Conservation (phyloP, 1,140 invertebrate species). For the Bombus polaris region DNA sequence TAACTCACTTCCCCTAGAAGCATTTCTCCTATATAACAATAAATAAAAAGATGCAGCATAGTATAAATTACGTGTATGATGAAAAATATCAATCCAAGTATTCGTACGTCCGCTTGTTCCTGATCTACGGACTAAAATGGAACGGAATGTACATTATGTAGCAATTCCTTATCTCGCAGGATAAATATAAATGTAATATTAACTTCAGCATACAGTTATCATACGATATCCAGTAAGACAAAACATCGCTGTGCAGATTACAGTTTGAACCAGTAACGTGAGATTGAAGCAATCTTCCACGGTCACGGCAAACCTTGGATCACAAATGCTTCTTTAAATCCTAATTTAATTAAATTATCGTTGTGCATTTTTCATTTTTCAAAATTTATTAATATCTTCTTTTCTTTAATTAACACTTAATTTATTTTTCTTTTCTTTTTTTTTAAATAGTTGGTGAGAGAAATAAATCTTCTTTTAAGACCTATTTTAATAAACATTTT, state of each 20-base stretch:
- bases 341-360: not conserved
- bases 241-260: conserved; percentile 57
- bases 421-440: not conserved
- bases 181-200: not conserved
- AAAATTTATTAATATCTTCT: not conserved
- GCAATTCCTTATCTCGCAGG: fast-evolving
- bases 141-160: not conserved
- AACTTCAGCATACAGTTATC: conserved; percentile 52
- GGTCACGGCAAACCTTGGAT: conserved; percentile 67
- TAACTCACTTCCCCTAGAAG: conserved; percentile 44
- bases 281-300: conserved; percentile 78
- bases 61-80: conserved; percentile 49
- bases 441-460: not conserved
- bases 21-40: conserved; percentile 59
- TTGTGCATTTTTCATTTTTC: not conserved
- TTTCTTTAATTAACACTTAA: not conserved
- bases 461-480: too few species aligned
- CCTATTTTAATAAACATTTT: too few species aligned
- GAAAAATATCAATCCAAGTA: conserved; percentile 47
- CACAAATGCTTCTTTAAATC: conserved; percentile 45
- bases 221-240: conserved; percentile 69
- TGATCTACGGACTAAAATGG: conserved; percentile 30
- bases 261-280: conserved; percentile 59
- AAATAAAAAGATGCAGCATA: conserved; percentile 54
- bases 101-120: conserved; percentile 1